Evolutionary conservation across 2,113 vertebrate genomes (phyloP).

Genomic region (Miniopterus natalensis): DNA sequence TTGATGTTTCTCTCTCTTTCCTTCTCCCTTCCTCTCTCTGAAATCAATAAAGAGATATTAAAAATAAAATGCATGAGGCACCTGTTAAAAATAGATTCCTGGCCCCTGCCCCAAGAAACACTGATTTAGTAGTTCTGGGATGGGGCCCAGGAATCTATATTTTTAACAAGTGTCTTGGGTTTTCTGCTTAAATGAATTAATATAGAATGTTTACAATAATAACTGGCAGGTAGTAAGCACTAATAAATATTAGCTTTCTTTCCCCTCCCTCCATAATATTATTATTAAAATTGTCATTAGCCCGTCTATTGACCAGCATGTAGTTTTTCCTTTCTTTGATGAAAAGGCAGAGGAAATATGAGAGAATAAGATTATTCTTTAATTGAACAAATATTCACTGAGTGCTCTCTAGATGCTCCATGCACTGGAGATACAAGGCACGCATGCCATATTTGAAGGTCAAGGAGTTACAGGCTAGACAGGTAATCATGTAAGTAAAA

Average conservation of each 20-base stretch:
- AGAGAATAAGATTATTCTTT: neutral
- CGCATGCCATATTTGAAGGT: neutral
- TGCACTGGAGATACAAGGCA: neutral
- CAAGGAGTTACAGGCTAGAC: neutral
- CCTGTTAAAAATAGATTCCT: conserved; percentile 47
- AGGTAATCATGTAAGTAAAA: neutral
- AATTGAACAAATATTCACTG: neutral
- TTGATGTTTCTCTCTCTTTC: no score
- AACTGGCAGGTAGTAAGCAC: neutral
- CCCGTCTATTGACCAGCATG: neutral
- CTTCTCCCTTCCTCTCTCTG: no score
- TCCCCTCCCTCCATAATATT: neutral
- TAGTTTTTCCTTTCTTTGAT: conserved; percentile 10
- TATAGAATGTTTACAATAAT: neutral
- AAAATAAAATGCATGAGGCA: neutral
- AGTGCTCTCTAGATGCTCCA: neutral
- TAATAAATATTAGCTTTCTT: neutral
- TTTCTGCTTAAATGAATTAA: conserved; percentile 21
- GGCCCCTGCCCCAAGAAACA: neutral
- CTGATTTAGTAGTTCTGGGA: neutral
- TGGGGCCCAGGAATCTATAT: conserved; percentile 4
- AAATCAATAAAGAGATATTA: no score
- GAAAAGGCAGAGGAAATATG: neutral
- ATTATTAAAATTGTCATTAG: neutral
- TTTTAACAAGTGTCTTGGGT: neutral